Base-by-base conservation (phyloP, 2,797 vertebrate species). In the Pygocentrus nattereri region DNA sequence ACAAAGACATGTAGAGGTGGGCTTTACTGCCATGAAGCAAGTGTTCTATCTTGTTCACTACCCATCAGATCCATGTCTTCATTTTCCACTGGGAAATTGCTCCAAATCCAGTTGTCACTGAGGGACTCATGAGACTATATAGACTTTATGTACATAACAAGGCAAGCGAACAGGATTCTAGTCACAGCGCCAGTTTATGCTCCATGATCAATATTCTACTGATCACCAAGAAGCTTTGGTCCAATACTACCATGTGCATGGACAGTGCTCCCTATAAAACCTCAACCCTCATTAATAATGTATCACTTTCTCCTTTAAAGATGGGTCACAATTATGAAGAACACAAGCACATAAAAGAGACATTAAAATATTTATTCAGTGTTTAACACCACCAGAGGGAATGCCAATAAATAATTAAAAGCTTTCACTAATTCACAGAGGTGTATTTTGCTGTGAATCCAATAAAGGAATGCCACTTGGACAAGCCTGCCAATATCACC, bases 131-230 rank as follows among this genome's bases (percentile, higher is more conserved):
- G 49, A 65, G 49, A 73, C 50, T 78, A 41, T 68, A 68, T 68
- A 68, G 81, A 68, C 49, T 67, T 4, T 27, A 41, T 74, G 38
- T 74, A 71, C 76, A 52, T 25, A 82, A 73, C 67, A 78, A 74
- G 50, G 30, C 34, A n/a, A 67, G 61, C 76, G 74, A 58, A 69
- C 76, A 78, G 59, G 52, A 68, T 65, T 72, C 62, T 82, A 78
- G 82, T 82, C 76, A 78, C 61, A 68, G 13, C 78, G 76, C 31
- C 76, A 49, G 69, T 78, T 78, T 77, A 72, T 78, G 68, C 74
- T 58, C 62, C 61, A n/a, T 15, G 38, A 78, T 82, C 75, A 74
- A 78, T 82, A 78, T 19, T 21, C 25, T 73, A 78, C 78, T 78
- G 69, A 78, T 25, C 38, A 59, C 69, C 19, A 15, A 59, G 62